Conservation (phyloP, 2,797 vertebrate genomes). For the Cichlasoma orientale region DNA sequence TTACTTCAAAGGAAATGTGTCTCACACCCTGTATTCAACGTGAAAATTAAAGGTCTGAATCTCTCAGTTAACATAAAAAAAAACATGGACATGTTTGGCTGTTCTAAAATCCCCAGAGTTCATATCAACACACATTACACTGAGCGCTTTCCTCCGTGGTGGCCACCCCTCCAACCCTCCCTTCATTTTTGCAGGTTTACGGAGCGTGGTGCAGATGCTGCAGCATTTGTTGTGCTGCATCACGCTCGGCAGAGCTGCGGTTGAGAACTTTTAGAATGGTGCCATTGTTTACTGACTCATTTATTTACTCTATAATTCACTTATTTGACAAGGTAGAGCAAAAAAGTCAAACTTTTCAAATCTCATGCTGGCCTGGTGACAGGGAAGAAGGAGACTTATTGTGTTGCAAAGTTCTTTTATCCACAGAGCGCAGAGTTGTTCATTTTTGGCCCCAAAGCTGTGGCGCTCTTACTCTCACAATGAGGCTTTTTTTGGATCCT, state of each 20-base stretch:
- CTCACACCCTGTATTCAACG: not conserved
- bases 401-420: not conserved
- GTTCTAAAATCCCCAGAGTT: not conserved
- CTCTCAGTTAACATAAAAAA: not conserved
- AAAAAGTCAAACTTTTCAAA: not conserved
- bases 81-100: not conserved
- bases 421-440: not conserved
- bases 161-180: not conserved
- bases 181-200: not conserved
- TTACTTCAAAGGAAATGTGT: slow-evolving; percentile 10
- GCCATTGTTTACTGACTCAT: not conserved
- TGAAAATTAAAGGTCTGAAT: slow-evolving; percentile 10
- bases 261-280: not conserved
- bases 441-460: not conserved
- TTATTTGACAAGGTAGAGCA: not conserved
- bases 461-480: not conserved
- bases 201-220: not conserved
- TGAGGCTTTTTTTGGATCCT: not conserved
- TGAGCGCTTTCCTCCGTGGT: not conserved
- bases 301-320: not conserved
- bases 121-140: slow-evolving; percentile 5
- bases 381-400: not conserved
- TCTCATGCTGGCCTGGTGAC: not conserved
- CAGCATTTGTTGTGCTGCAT: not conserved
- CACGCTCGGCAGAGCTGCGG: not conserved